These are phyloP conservation scores for Belgica antarctica DNA, from an alignment of 2,888 invertebrate species.

Conservation along the genomic window DNA sequence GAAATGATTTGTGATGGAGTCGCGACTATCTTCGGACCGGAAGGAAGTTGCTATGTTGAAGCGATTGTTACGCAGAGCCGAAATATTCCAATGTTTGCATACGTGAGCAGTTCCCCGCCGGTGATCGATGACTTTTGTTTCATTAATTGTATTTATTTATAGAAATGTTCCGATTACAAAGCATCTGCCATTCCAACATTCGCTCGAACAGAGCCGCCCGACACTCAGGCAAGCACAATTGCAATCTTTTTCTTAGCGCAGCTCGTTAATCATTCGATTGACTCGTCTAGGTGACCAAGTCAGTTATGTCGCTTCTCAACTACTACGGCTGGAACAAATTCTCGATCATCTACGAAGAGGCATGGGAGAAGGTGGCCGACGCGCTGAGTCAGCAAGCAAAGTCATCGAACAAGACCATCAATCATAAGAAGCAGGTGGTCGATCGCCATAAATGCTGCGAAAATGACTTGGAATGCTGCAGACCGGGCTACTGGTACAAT, in stretches of 20 bases:
- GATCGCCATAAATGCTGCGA: slow-evolving; percentile 77
- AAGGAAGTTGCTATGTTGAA: slow-evolving; percentile 91
- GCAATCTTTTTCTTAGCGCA: background rate
- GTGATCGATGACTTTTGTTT: no score
- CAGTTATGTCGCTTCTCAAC: slow-evolving; percentile 83
- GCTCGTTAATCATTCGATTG: background rate
- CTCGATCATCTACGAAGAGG: slow-evolving; percentile 79
- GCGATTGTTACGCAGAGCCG: slow-evolving; percentile 90
- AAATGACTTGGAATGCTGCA: slow-evolving; percentile 71
- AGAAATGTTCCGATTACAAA: slow-evolving; percentile 93
- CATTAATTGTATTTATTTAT: slow-evolving; percentile 53
- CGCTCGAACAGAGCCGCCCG: slow-evolving; percentile 89
- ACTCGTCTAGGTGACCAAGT: slow-evolving; percentile 77
- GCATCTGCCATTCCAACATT: slow-evolving; percentile 87
- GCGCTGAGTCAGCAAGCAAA: slow-evolving; percentile 75
- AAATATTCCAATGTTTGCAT: slow-evolving; percentile 95
- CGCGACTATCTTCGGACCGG: slow-evolving; percentile 92
- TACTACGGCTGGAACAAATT: slow-evolving; percentile 95
- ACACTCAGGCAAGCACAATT: slow-evolving; percentile 69
- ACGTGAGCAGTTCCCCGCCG: no score
- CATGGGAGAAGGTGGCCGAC: slow-evolving; percentile 78
- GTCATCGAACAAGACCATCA: slow-evolving; percentile 77
- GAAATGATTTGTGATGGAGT: slow-evolving; percentile 89
- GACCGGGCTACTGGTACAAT: slow-evolving; percentile 77
- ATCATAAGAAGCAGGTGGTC: slow-evolving; percentile 69